Evolutionary conservation across 2,888 invertebrate genomes (phyloP), one percentile per base, ranked within the genome.

Genomic region (Silvanus unidentatus): DNA sequence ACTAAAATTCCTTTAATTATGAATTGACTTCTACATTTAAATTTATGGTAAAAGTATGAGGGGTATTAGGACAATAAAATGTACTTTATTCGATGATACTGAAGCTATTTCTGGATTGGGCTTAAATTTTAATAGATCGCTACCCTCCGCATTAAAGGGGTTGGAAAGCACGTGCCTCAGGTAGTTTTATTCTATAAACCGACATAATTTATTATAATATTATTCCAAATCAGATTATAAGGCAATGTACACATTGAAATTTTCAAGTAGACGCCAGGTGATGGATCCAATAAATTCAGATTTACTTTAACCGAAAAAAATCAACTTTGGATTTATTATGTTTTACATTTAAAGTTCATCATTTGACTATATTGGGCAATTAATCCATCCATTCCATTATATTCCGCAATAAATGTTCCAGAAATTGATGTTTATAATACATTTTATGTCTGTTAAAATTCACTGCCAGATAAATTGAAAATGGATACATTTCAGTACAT

Each of bases 181-280:
- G 42, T 47, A 50, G 45, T 45, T 53, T 40, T 39, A 42, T 49
- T 44, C 29, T 49, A 27, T 42, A n/a, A 37, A 45, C 39, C 50
- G 49, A 53, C 51, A 39, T 55, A 52, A 57, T 57, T 57, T 57
- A 57, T 56, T 56, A 49, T 49, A 49, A 54, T 52, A 50, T 56
- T 56, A 56, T 54, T 47, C 53, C 42, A 42, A 54, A 53, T 56
- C 52, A 47, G 56, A 56, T 56, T 52, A 54, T 47, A 41, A 42
- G n/a, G 43, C 40, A 42, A 38, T 41, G 40, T 44, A 39, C 16
- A 47, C 36, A 22, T 22, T 22, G 4, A 22, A 22, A 22, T 22
- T 22, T 22, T n/a, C n/a, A 22, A 22, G 22, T 22, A 22, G 3
- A 32, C 50, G 53, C 50, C 55, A 54, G 55, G 54, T 55, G 55